phyloP scores from a whole-genome alignment of 2,888 invertebrate species.

The Coleophora flavipennella region DNA sequence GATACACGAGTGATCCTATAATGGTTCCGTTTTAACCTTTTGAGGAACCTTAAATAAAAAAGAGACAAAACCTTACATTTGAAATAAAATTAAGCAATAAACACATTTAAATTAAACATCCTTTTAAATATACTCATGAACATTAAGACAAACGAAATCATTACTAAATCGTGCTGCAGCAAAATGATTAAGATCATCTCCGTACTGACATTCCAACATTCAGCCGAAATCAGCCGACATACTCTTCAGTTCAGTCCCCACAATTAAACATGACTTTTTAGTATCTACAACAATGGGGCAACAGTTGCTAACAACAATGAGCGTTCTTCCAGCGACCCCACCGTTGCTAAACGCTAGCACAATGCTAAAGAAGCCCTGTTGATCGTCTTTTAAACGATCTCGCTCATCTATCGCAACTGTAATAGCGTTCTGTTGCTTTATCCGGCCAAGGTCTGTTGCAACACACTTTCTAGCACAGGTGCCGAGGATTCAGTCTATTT shows the following conservation, averaged over 20 bases:
- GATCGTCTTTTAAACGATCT: slow-evolving; percentile 70
- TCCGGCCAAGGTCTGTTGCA: slow-evolving; percentile 60
- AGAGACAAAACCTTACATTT: no score
- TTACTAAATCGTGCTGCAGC: slow-evolving; percentile 37
- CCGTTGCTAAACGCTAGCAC: slow-evolving; percentile 51
- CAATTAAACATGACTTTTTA: slow-evolving; percentile 58
- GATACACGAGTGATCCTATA: no score
- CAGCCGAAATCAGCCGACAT: slow-evolving; percentile 19
- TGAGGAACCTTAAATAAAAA: no score
- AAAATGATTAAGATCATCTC: slow-evolving; percentile 34
- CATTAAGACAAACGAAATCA: slow-evolving; percentile 14
- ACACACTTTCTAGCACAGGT: slow-evolving; percentile 65
- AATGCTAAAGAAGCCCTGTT: slow-evolving; percentile 55
- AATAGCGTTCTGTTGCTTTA: slow-evolving; percentile 54
- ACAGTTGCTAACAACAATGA: slow-evolving; percentile 49
- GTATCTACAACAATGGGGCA: slow-evolving; percentile 48
- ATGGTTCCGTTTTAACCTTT: no score
- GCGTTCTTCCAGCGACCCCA: slow-evolving; percentile 42
- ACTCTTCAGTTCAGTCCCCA: slow-evolving; percentile 27
- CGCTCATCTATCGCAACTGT: slow-evolving; percentile 53
- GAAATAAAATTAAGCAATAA: no score
- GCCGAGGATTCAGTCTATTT: slow-evolving; percentile 42
- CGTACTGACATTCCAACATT: slow-evolving; percentile 29
- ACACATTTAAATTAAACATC: no score
- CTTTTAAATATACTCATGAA: no score